phyloP scores from a whole-genome alignment of 2,888 invertebrate species.

The Diplazon laetatorius region DNA sequence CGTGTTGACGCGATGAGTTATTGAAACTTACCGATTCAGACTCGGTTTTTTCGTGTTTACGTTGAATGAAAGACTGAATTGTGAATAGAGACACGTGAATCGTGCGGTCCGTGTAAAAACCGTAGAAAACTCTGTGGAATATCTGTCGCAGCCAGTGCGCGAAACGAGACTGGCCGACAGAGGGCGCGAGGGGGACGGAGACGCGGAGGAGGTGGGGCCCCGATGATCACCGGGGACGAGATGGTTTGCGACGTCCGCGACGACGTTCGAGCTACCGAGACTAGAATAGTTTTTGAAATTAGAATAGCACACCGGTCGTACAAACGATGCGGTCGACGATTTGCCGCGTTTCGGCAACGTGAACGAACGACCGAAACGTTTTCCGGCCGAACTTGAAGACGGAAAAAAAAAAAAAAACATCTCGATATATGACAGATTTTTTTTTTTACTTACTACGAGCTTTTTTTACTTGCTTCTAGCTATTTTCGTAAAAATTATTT shows the following conservation, averaged over 20 bases:
- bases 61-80: constrained; percentile 33
- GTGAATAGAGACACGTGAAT: background rate
- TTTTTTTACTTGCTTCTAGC: too few relatives aligned
- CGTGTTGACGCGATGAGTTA: constrained; percentile 8
- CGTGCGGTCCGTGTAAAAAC: too few relatives aligned
- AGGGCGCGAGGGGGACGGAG: constrained; percentile 64
- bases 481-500: too few relatives aligned
- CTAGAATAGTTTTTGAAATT: constrained; percentile 74
- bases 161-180: constrained; percentile 74
- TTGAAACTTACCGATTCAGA: background rate
- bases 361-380: constrained; percentile 21
- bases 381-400: too few relatives aligned
- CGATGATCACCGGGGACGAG: constrained; percentile 53
- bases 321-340: constrained; percentile 59
- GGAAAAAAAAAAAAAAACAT: constrained; percentile 1
- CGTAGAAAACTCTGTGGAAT: constrained; percentile 65
- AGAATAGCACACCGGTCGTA: constrained; percentile 72
- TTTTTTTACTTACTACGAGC: background rate
- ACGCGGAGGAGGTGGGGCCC: constrained; percentile 45
- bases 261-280: constrained; percentile 63
- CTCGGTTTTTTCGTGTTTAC: background rate
- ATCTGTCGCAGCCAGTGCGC: constrained; percentile 75
- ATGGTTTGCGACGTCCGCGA: constrained; percentile 1
- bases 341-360: constrained; percentile 21
- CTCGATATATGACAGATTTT: constrained; percentile 6